A percentile compares a stretch with the other conserved stretches of the same genome.
These are phyloP conservation scores for Perithous albicinctus DNA, from an alignment of 2,888 invertebrate species.

Conservation along the genomic window DNA sequence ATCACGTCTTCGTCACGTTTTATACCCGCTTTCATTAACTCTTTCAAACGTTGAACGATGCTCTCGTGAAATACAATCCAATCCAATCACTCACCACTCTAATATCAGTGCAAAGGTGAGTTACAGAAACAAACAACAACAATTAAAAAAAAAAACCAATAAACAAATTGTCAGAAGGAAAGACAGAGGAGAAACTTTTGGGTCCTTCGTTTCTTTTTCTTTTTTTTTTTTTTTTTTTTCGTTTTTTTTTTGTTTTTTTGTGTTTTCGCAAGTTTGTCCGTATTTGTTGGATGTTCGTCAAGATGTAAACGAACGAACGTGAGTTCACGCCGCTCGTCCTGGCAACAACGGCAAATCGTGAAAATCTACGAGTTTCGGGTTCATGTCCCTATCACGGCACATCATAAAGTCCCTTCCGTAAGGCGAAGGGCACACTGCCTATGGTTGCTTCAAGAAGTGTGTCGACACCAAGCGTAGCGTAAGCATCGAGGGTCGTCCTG, in stretches of 20 bases:
- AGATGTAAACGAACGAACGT: conserved; percentile 12
- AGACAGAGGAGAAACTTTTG: conserved; percentile 12
- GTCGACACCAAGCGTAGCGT: conserved; percentile 96
- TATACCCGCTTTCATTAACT: conserved; percentile 54
- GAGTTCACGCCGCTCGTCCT: conserved; percentile 46
- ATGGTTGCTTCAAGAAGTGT: conserved; percentile 97
- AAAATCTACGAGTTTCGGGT: conserved; percentile 82
- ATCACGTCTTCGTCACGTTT: conserved; percentile 49
- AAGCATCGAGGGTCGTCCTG: conserved; percentile 89
- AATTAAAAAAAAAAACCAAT: conserved; percentile 15
- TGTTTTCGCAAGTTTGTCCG: neutral
- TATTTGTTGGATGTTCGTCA: conserved; percentile 7
- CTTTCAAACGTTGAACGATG: neutral
- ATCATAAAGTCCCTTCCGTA: conserved; percentile 88
- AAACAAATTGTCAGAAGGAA: conserved; percentile 18
- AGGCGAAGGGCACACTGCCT: conserved; percentile 86
- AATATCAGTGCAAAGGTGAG: neutral
- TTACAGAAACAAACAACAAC: neutral
- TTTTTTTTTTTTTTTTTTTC: conserved; percentile 2
- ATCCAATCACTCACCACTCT: neutral
- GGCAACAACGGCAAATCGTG: conserved; percentile 56
- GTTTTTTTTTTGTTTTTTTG: too few relatives aligned
- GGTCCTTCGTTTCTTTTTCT: conserved; percentile 4
- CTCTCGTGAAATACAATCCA: neutral
- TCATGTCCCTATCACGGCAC: conserved; percentile 93